Evolutionary conservation across 2,888 invertebrate species (phyloP).

Genomic region (Stenoptilia bipunctidactyla): DNA sequence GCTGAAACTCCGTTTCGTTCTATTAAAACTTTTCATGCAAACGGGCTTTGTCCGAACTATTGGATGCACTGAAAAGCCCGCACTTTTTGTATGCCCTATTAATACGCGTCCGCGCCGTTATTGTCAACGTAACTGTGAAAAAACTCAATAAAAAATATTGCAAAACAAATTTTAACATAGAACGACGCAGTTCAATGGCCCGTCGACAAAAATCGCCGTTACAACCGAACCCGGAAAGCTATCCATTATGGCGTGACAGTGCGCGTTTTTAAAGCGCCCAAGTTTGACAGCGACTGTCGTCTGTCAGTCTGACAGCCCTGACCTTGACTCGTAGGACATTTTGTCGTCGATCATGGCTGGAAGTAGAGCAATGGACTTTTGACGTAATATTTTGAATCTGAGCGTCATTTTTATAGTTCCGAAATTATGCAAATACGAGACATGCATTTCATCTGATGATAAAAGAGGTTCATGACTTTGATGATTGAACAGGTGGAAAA

Average conservation of each 20-base stretch:
- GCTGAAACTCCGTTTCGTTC: too few species aligned
- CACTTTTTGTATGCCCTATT: background rate
- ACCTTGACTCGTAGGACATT: slow-evolving; percentile 6
- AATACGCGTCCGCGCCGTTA: background rate
- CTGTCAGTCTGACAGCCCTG: slow-evolving; percentile 23
- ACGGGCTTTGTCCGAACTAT: too few species aligned
- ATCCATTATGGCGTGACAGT: slow-evolving; percentile 58
- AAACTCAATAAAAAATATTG: background rate
- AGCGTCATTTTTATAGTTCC: too few species aligned
- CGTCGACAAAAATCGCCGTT: slow-evolving; percentile 31
- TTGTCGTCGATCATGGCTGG: slow-evolving; percentile 37
- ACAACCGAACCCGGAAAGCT: slow-evolving; percentile 30
- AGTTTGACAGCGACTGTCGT: slow-evolving; percentile 33
- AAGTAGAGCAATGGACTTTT: slow-evolving; percentile 12
- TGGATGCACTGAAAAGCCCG: background rate
- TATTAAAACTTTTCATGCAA: too few species aligned
- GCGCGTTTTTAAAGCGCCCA: slow-evolving; percentile 45
- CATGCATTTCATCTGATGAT: too few species aligned
- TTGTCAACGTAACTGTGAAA: slow-evolving; percentile 1
- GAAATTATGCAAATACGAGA: too few species aligned
- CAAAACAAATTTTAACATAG: slow-evolving; percentile 9
- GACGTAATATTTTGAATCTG: too few species aligned
- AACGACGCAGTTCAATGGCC: slow-evolving; percentile 35
- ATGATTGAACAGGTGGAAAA: too few species aligned
- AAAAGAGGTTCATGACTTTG: too few species aligned